Evolutionary conservation across 1,140 invertebrate genomes (phyloP).

Genomic region (Thaumetopoea pityocampa): DNA sequence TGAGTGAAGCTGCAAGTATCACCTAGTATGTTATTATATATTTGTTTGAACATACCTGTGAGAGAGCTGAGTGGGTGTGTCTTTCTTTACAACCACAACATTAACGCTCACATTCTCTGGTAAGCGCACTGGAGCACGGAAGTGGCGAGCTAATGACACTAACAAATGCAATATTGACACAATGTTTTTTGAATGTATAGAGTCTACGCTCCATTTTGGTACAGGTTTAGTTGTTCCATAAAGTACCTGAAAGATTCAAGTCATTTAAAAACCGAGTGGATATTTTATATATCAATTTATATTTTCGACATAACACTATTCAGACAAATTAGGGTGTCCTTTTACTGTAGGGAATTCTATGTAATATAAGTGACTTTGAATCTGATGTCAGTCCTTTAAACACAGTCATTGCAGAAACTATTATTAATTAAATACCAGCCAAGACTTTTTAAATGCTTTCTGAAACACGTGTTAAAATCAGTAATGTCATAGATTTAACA

Average conservation of each 20-base stretch:
- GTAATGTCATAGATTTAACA: no score
- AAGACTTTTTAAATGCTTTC: no score
- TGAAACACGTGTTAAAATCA: no score
- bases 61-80: conserved; percentile 64
- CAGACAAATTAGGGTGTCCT: background rate
- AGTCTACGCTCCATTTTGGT: conserved; percentile 95
- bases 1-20: background rate
- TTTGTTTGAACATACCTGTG: conserved; percentile 69
- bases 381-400: no score
- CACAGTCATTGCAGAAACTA: no score
- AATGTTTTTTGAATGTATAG: conserved; percentile 96
- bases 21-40: background rate
- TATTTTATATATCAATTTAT: background rate
- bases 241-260: conserved; percentile 74
- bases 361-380: no score
- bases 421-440: no score
- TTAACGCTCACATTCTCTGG: conserved; percentile 96
- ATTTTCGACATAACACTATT: background rate
- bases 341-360: no score
- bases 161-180: conserved; percentile 96
- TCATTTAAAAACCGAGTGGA: conserved; percentile 11
- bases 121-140: conserved; percentile 94
- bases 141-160: conserved; percentile 94
- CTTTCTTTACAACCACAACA: conserved; percentile 91
- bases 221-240: conserved; percentile 72